Base-by-base conservation (phyloP, 2,888 invertebrate species). In the Oscheius sp. region DNA sequence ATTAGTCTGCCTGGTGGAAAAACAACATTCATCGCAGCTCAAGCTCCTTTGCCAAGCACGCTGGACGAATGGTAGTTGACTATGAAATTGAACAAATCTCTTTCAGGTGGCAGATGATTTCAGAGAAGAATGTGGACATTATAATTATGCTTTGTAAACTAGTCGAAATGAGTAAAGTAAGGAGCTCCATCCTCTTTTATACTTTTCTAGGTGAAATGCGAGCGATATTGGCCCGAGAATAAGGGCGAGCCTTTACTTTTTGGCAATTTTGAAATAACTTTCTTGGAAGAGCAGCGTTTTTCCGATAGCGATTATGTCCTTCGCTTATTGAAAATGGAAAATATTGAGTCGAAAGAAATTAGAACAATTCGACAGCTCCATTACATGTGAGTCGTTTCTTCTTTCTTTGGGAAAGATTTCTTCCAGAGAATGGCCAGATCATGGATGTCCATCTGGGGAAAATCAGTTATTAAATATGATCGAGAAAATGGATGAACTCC, bases 351-450 rank as follows among this genome's bases (percentile, higher is more conserved):
- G 6, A 70, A 70, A 52, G 74, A 70, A 31, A 69, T 53, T 6
- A 65, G 73, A 10, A 71, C 46, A 5, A 55, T 83, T 20, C 63
- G 76, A 55, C 84, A 84, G 55, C 64, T 84, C 23, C 82, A 84
- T 70, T 84, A 83, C 65, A 72, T 64, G 69, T 76, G 20, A 53
- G 61, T 20, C 2, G 15, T 33, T 31, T 65, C 12, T 2, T 42
- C 15, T 25, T 15, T 45, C 29, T 20, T 23, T 33, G 3, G n/a
- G 6, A 39, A 25, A 23, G 25, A 25, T 52, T 20, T 37, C n/a
- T 25, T 53, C 23, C n/a, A 74, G 81, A 17, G 83, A 84, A 68
- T 84, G 84, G 84, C 83, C 83, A n/a, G 83, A 82, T 70, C 83
- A 83, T 69, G 81, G 82, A 0, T 82, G 82, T 66, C 84, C 84